Evolutionary conservation across 2,797 vertebrate species (phyloP).

Genomic region (Acanthornis magna): DNA sequence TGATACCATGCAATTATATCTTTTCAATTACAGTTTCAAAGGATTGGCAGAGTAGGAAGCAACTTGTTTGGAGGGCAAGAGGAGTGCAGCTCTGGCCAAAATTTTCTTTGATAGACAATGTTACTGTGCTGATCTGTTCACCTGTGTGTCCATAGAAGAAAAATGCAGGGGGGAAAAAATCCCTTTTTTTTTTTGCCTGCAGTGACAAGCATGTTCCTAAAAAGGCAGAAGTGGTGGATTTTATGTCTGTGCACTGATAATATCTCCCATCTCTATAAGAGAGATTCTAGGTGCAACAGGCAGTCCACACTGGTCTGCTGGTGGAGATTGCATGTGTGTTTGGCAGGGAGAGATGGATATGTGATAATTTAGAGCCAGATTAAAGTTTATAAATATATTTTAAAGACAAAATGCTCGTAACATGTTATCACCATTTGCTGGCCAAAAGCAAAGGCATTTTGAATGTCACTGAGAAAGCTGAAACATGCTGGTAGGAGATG

Average conservation of each 20-base stretch:
- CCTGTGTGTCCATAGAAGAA: not conserved
- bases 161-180: not conserved
- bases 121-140: not conserved
- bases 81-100: not conserved
- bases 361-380: not conserved
- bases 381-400: not conserved
- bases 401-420: not conserved
- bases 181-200: fast-evolving
- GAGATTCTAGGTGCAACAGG: not conserved
- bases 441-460: not conserved
- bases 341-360: not conserved
- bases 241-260: not conserved
- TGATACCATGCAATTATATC: not conserved
- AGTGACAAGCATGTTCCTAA: not conserved
- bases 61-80: not conserved
- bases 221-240: not conserved
- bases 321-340: not conserved
- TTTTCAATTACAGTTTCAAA: not conserved
- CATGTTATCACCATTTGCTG: not conserved
- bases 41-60: not conserved
- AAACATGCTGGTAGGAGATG: not conserved
- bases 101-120: not conserved
- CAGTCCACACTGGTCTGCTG: not conserved
- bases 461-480: not conserved
- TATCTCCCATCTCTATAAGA: not conserved